Conservation (phyloP, 1,140 invertebrate genomes). For the Gonatopus flavifemur region DNA sequence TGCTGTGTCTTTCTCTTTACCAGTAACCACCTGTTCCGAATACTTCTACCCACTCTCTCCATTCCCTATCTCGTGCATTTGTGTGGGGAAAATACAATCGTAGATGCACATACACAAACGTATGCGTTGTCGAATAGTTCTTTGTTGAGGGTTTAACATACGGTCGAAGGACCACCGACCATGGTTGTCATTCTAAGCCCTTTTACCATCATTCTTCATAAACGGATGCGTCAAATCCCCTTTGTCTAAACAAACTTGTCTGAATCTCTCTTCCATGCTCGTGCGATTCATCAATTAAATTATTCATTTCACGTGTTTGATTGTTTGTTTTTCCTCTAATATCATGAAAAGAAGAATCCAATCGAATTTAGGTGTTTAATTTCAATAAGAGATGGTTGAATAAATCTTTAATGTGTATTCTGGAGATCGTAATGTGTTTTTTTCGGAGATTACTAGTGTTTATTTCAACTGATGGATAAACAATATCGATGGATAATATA, state of each 20-base stretch:
- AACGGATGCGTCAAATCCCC: conserved; percentile 31
- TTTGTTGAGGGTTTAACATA: conserved; percentile 40
- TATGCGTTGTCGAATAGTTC: conserved; percentile 17
- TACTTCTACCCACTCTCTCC: conserved; percentile 9
- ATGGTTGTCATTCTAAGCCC: conserved; percentile 30
- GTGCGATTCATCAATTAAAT: conserved; percentile 25
- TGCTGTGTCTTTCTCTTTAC: conserved; percentile 30
- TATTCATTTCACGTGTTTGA: too few species aligned
- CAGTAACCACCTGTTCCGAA: conserved; percentile 55
- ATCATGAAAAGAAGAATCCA: too few species aligned
- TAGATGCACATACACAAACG: conserved; percentile 4
- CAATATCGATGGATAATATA: too few species aligned
- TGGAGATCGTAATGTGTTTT: too few species aligned
- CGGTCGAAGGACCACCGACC: conserved; percentile 39
- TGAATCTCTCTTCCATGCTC: conserved; percentile 32
- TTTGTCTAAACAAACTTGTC: conserved; percentile 44
- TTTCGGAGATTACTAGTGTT: too few species aligned
- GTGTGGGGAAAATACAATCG: conserved; percentile 19
- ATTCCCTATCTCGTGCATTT: not conserved
- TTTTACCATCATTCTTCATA: conserved; percentile 6
- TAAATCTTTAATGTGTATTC: too few species aligned
- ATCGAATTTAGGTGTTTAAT: too few species aligned
- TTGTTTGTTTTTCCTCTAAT: too few species aligned
- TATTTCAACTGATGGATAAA: too few species aligned
- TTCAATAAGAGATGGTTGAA: too few species aligned